phyloP scores from a whole-genome alignment of 2,888 invertebrate genomes.

The Polylopha cassiicola region DNA sequence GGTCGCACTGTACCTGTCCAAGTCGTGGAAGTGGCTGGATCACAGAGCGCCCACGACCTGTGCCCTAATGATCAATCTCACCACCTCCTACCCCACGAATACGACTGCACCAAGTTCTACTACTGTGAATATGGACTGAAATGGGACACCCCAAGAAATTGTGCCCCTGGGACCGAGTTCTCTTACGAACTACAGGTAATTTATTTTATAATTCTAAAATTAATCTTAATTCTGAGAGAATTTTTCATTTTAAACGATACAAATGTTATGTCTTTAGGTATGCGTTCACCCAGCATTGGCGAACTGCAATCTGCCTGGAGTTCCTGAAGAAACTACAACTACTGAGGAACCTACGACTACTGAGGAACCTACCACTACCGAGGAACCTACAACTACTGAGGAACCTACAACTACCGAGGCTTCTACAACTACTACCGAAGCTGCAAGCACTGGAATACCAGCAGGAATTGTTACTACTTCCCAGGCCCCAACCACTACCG shows the following conservation, averaged over 20 bases:
- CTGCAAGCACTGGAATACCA: not conserved
- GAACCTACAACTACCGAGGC: constrained; percentile 15
- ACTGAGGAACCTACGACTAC: constrained; percentile 17
- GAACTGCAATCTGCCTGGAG: constrained; percentile 38
- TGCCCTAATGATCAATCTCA: constrained; percentile 80
- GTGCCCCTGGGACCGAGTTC: constrained; percentile 52
- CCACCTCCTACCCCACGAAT: constrained; percentile 49
- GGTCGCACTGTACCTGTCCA: constrained; percentile 27
- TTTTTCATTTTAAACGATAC: not conserved
- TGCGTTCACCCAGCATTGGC: constrained; percentile 39
- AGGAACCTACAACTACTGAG: constrained; percentile 13
- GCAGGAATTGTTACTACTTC: constrained; percentile 14
- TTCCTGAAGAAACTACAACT: constrained; percentile 21
- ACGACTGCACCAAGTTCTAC: constrained; percentile 58
- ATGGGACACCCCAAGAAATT: constrained; percentile 32
- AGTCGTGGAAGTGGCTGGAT: constrained; percentile 59
- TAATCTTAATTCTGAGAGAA: not conserved
- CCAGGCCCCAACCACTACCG: constrained; percentile 5
- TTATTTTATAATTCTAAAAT: not conserved
- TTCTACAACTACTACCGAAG: constrained; percentile 5
- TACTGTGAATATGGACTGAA: constrained; percentile 55
- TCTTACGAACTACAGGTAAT: constrained; percentile 41
- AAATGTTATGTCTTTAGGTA: constrained; percentile 31
- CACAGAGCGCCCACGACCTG: constrained; percentile 76
- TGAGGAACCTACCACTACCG: constrained; percentile 11